Base-by-base conservation (phyloP, 92 coral and sea anemone genomes). In the Palythoa caribaeorum region DNA sequence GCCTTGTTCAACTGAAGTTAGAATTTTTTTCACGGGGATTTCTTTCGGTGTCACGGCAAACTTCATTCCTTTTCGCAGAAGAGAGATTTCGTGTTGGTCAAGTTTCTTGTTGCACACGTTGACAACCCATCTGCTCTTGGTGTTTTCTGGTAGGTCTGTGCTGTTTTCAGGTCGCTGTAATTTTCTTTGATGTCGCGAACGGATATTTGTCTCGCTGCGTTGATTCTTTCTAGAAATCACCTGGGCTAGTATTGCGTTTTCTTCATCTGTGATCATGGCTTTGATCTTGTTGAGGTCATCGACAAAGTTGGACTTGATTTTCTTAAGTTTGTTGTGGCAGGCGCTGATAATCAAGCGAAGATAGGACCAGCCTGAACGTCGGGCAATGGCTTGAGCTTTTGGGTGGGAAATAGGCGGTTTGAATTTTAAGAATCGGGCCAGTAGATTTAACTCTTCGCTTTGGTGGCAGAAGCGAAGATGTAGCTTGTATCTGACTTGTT, bases 391-490 rank as follows among this genome's bases (percentile, higher is more conserved):
- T 70, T 35, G 75, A 70, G 75, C 75, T 36, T 70, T 70, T 37
- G 75, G 47, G 74, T 70, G 74, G 47, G 48, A 70, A 70, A 37
- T 70, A 0, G 74, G 75, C 6, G 48, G 75, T 70, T 70, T 70
- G 75, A 70, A 37, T 38, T 38, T 35, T 70, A 35, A 11, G 48
- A 70, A 70, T 70, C 75, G 48, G 47, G 44, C 19, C 75, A 70
- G 44, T 28, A 28, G 47, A 70, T 70, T 70, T 36, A 70, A 36
- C 75, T 35, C 44, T 28, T 70, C 0, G 74, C 74, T 70, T 70
- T 70, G 74, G 9, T 70, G 44, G 44, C 74, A 70, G 75, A 70
- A 70, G 39, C 75, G 48, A 38, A 70, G 75, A 70, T 70, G 75
- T 9, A 70, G 47, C 75, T 70, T 70, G 75, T 70, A 70, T 36